Percentiles rank a stretch among this genome's conserved stretches.
Evolutionary conservation across 1,140 invertebrate species (phyloP).

Genomic region (Solenopsis fugax): DNA sequence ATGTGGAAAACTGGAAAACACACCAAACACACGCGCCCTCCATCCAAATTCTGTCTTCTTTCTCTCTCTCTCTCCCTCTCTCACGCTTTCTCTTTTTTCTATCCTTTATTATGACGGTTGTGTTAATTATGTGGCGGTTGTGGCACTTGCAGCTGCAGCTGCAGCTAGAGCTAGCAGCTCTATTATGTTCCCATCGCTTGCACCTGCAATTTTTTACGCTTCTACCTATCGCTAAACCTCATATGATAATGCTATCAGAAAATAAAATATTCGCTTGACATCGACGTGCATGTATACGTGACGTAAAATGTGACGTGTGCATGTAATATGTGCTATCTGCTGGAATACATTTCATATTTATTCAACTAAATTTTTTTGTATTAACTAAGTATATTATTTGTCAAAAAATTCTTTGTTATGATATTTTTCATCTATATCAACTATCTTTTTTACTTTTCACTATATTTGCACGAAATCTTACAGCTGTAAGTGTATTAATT

Average conservation of each 20-base stretch:
- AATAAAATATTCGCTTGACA: neutral
- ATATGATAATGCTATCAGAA: neutral
- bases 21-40: neutral
- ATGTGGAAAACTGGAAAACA: constrained; percentile 2
- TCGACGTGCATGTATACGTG: neutral
- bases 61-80: neutral
- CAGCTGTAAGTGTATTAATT: no score
- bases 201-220: constrained; percentile 13
- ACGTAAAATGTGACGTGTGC: neutral
- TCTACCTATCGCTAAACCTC: neutral
- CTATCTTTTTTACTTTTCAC: no score
- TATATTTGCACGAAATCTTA: no score
- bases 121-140: neutral
- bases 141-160: neutral
- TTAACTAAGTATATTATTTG: no score
- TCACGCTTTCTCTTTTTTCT: neutral
- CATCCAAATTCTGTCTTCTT: neutral
- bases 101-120: neutral
- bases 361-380: no score
- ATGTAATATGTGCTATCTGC: no score
- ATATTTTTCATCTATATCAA: no score
- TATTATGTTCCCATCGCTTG: neutral
- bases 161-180: no score
- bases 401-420: no score
- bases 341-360: no score